phyloP scores from a whole-genome alignment of 2,113 vertebrate species.

The Otis tarda region DNA sequence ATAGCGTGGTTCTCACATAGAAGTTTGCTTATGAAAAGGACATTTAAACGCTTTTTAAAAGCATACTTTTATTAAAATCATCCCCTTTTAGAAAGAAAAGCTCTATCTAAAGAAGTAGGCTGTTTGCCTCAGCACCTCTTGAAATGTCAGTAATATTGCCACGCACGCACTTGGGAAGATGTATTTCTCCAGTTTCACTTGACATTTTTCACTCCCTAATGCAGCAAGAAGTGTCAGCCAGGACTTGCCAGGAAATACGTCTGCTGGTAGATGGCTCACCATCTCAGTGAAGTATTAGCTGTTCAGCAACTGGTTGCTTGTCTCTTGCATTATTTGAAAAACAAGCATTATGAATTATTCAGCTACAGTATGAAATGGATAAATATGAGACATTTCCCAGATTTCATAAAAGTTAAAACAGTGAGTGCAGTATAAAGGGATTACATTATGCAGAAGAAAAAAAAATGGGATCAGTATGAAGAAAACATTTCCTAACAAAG shows the following conservation, averaged over 20 bases:
- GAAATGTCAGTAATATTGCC: constrained; percentile 12
- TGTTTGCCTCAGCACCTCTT: constrained; percentile 37
- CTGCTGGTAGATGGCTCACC: not conserved
- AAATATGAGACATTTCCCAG: not conserved
- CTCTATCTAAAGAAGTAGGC: not conserved
- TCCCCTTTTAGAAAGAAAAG: constrained; percentile 9
- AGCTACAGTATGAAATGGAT: not conserved
- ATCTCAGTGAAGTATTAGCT: not conserved
- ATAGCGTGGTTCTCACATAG: not conserved
- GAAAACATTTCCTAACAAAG: constrained; percentile 25
- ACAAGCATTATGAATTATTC: constrained; percentile 18
- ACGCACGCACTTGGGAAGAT: not conserved
- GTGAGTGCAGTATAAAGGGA: not conserved
- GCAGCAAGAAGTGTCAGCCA: not conserved
- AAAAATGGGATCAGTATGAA: not conserved
- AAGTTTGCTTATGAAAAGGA: constrained; percentile 25
- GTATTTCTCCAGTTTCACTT: not conserved
- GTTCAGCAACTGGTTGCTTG: not conserved
- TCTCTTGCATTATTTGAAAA: constrained; percentile 13
- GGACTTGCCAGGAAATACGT: not conserved
- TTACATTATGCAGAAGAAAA: not conserved
- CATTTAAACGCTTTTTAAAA: not conserved
- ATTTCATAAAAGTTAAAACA: constrained; percentile 8
- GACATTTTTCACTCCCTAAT: constrained; percentile 18
- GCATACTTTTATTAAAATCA: not conserved